Conservation (phyloP, 2,113 vertebrate species). For the Odontesthes bonariensis region DNA sequence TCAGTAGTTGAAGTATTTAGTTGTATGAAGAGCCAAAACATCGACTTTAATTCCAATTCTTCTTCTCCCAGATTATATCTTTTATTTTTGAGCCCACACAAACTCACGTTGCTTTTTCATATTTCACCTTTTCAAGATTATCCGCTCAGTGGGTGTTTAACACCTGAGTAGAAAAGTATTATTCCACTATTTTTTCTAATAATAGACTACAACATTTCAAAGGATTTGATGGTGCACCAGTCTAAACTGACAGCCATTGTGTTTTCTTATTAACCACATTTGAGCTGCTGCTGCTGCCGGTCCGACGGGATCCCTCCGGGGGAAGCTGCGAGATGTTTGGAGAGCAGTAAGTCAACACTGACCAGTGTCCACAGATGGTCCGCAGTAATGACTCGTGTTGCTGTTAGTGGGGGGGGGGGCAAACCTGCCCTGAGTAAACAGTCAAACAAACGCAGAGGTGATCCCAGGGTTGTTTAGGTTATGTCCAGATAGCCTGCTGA, state of each 20-base stretch:
- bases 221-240: neutral
- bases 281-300: slow-evolving; percentile 45
- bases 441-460: slow-evolving; percentile 71
- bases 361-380: slow-evolving; percentile 75
- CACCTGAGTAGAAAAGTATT: neutral
- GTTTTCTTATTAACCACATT: slow-evolving; percentile 20
- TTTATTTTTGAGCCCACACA: too few species aligned
- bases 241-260: neutral
- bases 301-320: slow-evolving; percentile 44
- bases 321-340: slow-evolving; percentile 55
- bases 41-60: too few species aligned
- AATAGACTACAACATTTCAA: neutral
- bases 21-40: too few species aligned
- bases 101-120: too few species aligned
- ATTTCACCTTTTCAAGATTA: neutral
- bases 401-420: slow-evolving; percentile 41
- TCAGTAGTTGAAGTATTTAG: too few species aligned
- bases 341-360: slow-evolving; percentile 67
- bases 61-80: neutral
- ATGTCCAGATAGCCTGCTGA: slow-evolving; percentile 43
- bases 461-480: slow-evolving; percentile 64
- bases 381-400: slow-evolving; percentile 62
- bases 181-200: neutral
- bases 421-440: slow-evolving; percentile 63
- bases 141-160: neutral